Percentiles rank a stretch among this genome's conserved stretches.
Conservation (phyloP, 2,888 invertebrate genomes). For the Agrotis ipsilon region DNA sequence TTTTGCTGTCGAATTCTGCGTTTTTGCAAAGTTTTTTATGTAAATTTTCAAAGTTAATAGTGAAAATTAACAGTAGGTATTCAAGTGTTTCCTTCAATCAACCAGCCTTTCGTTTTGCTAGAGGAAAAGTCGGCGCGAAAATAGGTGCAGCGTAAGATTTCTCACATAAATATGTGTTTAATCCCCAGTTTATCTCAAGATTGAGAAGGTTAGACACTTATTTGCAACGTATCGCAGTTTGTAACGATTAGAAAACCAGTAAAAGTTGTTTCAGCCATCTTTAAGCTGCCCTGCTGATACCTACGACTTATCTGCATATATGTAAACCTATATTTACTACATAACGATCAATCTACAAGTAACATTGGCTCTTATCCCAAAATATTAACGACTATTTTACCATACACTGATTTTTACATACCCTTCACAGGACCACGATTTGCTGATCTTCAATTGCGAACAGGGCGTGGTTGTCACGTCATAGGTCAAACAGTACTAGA, state of each 20-base stretch:
- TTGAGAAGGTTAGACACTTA: constrained; percentile 5
- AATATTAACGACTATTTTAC: constrained; percentile 63
- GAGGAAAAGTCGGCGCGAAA: background rate
- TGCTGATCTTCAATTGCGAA: constrained; percentile 49
- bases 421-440: constrained; percentile 37
- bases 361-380: constrained; percentile 62
- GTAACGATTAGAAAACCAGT: constrained; percentile 10
- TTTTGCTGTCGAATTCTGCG: rapidly evolving
- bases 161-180: background rate
- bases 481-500: constrained; percentile 57
- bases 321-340: constrained; percentile 13
- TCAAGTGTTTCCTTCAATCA: background rate
- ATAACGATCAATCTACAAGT: constrained; percentile 46
- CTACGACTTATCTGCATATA: constrained; percentile 22
- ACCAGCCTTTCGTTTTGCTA: rapidly evolving
- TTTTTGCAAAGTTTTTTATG: rapidly evolving
- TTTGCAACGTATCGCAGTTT: background rate
- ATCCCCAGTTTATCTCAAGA: constrained; percentile 8
- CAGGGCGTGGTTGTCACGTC: constrained; percentile 68
- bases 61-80: background rate
- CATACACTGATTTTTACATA: constrained; percentile 49
- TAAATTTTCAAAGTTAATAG: background rate
- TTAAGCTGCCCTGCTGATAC: constrained; percentile 33
- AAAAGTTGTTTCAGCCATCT: constrained; percentile 48
- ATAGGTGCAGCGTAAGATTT: background rate